Evolutionary conservation across 2,113 vertebrate species (phyloP), one percentile per base, ranked within the genome.

Genomic region (Dendropsophus ebraccatus): DNA sequence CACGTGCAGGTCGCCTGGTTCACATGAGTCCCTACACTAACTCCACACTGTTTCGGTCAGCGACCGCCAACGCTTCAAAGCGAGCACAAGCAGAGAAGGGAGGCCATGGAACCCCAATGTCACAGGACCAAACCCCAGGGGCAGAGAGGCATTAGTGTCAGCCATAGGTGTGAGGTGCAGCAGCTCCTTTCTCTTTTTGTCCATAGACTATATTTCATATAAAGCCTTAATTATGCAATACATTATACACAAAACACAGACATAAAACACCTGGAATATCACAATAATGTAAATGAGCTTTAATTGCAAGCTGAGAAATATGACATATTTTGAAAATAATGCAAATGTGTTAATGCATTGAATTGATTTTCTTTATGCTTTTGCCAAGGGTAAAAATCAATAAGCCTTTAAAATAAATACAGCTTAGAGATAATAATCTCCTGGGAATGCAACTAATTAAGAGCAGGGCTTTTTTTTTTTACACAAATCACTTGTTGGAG

Each of bases 381-480:
- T 14, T 67, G 58, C 58, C 58, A 65, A 81, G 41, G 25, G 58
- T 67, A 67, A 67, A 76, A 81, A 67, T 81, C 60, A 67, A 32
- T 81, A 81, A 32, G 13, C 37, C 79, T 49, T 65, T 47, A 47
- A 65, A 65, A 67, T 81, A 3, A 81, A 30, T 60, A 21, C n/a
- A 67, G 58, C 35, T 25, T 49, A 81, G 41, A 19, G 58, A 67
- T 81, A 69, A 81, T 81, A 32, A 67, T 69, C 60, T 65, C 79
- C 25, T 23, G 79, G 69, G 79, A 81, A 69, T 45, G 25, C 16
- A 23, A 67, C 47, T 67, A 81, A 81, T 81, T n/a, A 81, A 41
- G 28, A 23, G n/a, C n/a, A n/a, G n/a, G 11, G 25, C 7, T 1
- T 81, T 81, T 28, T 16, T 30, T 25, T 81, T 5, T 47, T 30